phyloP scores from a whole-genome alignment of 1,140 invertebrate species.

The Melanaphis sacchari region DNA sequence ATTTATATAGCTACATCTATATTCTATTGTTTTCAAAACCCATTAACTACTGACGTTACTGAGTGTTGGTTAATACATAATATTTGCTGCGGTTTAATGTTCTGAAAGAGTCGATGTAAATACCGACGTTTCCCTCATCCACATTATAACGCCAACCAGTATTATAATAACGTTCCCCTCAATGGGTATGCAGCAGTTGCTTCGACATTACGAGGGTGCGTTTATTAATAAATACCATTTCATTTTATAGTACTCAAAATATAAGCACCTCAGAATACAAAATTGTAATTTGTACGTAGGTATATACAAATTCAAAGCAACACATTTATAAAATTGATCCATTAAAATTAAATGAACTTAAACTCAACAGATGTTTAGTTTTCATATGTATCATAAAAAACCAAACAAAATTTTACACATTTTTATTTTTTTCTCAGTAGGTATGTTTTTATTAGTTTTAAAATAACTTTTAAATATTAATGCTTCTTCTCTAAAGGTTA shows the following conservation, averaged over 20 bases:
- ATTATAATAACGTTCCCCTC: slow-evolving; percentile 36
- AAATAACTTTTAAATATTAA: background rate
- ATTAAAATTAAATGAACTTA: slow-evolving; percentile 39
- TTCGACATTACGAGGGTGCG: slow-evolving; percentile 27
- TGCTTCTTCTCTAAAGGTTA: background rate
- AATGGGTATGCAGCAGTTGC: background rate
- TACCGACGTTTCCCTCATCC: slow-evolving; percentile 23
- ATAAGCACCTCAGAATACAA: slow-evolving; percentile 20
- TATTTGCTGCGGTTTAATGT: slow-evolving; percentile 42
- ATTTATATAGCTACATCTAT: background rate
- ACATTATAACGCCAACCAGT: slow-evolving; percentile 12
- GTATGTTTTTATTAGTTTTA: background rate
- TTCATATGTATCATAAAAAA: background rate
- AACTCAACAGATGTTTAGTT: background rate
- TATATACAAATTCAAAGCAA: background rate
- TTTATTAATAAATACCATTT: slow-evolving; percentile 56
- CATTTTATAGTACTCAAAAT: slow-evolving; percentile 32
- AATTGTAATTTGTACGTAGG: slow-evolving; percentile 7
- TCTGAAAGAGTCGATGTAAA: slow-evolving; percentile 39
- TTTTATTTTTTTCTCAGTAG: background rate
- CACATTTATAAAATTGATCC: background rate
- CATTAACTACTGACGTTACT: background rate
- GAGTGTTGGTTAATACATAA: slow-evolving; percentile 29
- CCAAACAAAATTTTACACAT: background rate
- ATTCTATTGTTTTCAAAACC: background rate